Base-by-base conservation (phyloP, 2,797 vertebrate species). In the Apogon talboti region DNA sequence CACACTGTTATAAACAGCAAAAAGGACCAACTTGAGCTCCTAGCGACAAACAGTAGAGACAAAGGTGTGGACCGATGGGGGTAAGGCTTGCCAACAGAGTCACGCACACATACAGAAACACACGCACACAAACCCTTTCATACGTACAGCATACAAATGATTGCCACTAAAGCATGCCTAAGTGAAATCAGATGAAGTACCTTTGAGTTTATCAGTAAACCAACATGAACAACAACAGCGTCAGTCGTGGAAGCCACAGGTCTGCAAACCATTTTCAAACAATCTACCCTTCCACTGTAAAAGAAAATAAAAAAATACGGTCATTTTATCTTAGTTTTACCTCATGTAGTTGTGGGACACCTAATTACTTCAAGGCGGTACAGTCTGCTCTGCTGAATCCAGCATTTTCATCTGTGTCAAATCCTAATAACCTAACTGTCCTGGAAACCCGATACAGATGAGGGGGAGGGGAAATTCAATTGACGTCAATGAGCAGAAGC, bases 1-100 rank as follows among this genome's bases (percentile, higher is more conserved):
- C 95, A 97, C 89, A 97, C 90, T 92, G 95, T 96, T 99, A 98
- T 96, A 98, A 98, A 99, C 96, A 97, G 97, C 95, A 96, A 94
- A 96, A 94, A 94, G 93, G 95, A 96, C 93, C 93, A 92, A 95
- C 94, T 93, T 94, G 94, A 95, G 92, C 94, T 93, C 82, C 91
- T 91, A 95, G 95, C 82, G 90, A 93, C 95, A 96, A 96, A 96
- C 94, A 92, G 87, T 85, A 86, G 78, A 90, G 87, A 93, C 91
- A 87, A 83, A 90, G 89, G 82, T 87, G 91, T 33, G 82, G 88
- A 83, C 82, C 83, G 82, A 87, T 82, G 83, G 68, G 80, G 77
- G 76, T 85, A 82, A 91, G 92, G 88, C 87, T 75, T 75, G 80
- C 87, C 79, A 83, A 88, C 67, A 61, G 64, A 60, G 74, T 74